Percentiles rank a stretch among this genome's conserved stretches.
phyloP scores from a whole-genome alignment of 2,888 invertebrate species.

The Pterobdella sp. region DNA sequence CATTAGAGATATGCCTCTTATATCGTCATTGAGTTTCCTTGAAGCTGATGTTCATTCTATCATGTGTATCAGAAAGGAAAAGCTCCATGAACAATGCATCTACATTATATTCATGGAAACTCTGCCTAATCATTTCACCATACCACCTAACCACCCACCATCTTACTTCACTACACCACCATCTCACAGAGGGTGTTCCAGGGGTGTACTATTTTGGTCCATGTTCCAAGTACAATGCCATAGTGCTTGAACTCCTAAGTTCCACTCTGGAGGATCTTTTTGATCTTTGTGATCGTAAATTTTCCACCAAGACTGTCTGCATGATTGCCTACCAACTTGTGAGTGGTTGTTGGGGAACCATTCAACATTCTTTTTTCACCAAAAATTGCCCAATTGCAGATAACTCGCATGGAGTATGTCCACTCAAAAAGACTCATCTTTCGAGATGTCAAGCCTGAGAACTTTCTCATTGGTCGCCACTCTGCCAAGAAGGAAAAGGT shows the following conservation, averaged over 20 bases:
- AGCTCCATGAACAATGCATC: neutral
- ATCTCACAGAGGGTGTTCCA: conserved; percentile 82
- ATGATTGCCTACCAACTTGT: conserved; percentile 97
- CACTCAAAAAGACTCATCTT: conserved; percentile 98
- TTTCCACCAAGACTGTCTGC: conserved; percentile 92
- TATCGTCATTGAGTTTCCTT: too few relatives aligned
- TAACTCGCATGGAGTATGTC: conserved; percentile 98
- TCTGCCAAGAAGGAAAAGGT: conserved; percentile 83
- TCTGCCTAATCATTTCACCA: too few relatives aligned
- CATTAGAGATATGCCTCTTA: too few relatives aligned
- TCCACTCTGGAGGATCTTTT: conserved; percentile 98
- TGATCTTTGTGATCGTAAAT: conserved; percentile 96
- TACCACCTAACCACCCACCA: too few relatives aligned
- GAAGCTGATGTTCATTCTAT: neutral
- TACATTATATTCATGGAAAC: neutral
- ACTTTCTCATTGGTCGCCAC: conserved; percentile 95
- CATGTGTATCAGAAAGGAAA: neutral
- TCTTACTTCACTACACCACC: neutral
- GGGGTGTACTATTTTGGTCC: conserved; percentile 83
- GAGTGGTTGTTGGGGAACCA: conserved; percentile 41
- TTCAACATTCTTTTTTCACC: neutral
- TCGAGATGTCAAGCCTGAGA: conserved; percentile 98
- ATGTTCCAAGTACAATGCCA: conserved; percentile 65
- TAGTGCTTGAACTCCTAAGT: conserved; percentile 97
- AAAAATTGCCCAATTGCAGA: conserved; percentile 58